These are phyloP conservation scores for Vipera latastei DNA, from an alignment of 2,797 vertebrate genomes.

Conservation along the genomic window DNA sequence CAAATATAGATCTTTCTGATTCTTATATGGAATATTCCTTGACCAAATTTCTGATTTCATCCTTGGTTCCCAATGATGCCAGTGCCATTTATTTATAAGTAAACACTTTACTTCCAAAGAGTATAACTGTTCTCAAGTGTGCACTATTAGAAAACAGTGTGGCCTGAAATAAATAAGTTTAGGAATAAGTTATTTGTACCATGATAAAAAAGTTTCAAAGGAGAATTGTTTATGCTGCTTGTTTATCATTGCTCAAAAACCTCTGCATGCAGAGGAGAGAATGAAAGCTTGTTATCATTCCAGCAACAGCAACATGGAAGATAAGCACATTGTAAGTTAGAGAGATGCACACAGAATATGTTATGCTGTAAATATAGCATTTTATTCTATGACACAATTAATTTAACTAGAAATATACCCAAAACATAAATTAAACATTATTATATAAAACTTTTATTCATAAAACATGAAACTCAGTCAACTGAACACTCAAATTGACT, in stretches of 20 bases:
- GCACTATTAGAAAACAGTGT: background rate
- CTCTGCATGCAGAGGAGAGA: background rate
- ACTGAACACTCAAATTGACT: too few relatives aligned
- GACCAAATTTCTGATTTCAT: background rate
- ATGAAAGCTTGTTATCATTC: constrained; percentile 2
- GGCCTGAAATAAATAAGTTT: background rate
- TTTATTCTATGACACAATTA: background rate
- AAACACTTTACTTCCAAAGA: background rate
- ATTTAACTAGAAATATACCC: background rate
- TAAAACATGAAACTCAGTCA: too few relatives aligned
- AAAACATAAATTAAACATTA: background rate
- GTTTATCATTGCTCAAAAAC: background rate
- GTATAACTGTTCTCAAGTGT: background rate
- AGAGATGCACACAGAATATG: background rate
- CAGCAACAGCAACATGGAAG: background rate
- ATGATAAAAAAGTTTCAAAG: constrained; percentile 1
- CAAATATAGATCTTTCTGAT: background rate
- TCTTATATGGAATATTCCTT: background rate
- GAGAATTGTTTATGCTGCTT: background rate
- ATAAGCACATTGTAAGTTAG: background rate
- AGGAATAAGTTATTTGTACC: background rate
- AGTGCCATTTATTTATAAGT: background rate
- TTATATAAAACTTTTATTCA: background rate
- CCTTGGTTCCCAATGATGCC: background rate
- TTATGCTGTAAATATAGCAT: constrained; percentile 10